Evolutionary conservation across 2,797 vertebrate species (phyloP).

Genomic region (Erethizon dorsatum): DNA sequence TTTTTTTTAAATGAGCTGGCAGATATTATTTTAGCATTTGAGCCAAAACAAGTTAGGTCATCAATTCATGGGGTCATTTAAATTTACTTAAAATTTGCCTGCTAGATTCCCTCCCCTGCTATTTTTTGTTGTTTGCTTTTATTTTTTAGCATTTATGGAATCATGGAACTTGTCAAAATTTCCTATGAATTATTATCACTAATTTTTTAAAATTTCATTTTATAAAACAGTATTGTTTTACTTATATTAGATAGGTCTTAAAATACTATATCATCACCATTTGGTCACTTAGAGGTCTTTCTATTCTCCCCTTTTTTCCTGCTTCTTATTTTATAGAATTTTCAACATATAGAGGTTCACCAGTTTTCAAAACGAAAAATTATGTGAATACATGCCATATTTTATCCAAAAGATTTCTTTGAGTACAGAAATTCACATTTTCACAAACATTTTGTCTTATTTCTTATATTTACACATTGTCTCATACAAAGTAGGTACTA

Average conservation of each 20-base stretch:
- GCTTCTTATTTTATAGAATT: neutral
- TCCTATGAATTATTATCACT: neutral
- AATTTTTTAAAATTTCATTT: neutral
- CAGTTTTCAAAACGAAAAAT: neutral
- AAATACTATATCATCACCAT: neutral
- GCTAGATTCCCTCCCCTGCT: neutral
- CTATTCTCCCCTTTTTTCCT: accelerated
- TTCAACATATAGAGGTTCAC: neutral
- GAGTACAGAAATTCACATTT: neutral
- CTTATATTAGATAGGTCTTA: neutral
- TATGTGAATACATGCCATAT: neutral
- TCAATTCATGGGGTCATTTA: neutral
- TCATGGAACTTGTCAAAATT: neutral
- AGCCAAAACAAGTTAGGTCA: neutral
- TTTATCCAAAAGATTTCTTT: neutral
- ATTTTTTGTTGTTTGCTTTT: neutral
- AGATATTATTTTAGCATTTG: neutral
- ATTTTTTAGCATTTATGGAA: neutral
- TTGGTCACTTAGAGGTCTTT: neutral
- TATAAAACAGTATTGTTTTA: neutral
- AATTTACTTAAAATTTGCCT: neutral
- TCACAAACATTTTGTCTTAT: neutral
- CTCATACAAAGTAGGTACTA: neutral
- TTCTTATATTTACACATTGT: neutral
- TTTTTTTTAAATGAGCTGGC: neutral